A percentile compares a stretch with the other conserved stretches of the same genome.
Evolutionary conservation across 2,113 vertebrate genomes (phyloP).

Genomic region (Chaetura pelagica): DNA sequence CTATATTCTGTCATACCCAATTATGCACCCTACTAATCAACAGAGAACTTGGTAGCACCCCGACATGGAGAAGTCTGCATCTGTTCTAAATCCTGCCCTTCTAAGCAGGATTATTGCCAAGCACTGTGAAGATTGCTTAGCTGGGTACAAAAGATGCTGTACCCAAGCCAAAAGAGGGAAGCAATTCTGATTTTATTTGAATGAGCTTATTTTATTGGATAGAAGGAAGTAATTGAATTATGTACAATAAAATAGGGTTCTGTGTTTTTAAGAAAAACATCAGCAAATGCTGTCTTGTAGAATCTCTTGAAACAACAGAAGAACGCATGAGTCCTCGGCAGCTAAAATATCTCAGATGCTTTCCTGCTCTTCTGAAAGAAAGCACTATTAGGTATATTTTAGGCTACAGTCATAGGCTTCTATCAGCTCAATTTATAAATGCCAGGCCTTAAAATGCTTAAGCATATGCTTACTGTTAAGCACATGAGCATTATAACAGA

Average conservation of each 20-base stretch:
- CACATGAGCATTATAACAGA: neutral
- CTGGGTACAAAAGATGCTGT: conserved; percentile 79
- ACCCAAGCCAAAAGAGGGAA: conserved; percentile 55
- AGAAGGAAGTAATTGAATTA: conserved; percentile 61
- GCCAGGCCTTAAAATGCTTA: conserved; percentile 40
- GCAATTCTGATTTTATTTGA: conserved; percentile 56
- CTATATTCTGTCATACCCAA: conserved; percentile 71
- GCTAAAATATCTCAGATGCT: neutral
- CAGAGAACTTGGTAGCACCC: conserved; percentile 65
- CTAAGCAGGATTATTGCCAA: conserved; percentile 70
- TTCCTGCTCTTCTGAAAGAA: neutral
- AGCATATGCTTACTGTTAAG: conserved; percentile 37
- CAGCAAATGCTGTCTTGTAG: neutral
- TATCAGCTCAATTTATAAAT: conserved; percentile 42
- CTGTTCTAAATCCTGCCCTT: conserved; percentile 76
- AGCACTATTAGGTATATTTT: neutral
- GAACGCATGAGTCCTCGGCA: neutral
- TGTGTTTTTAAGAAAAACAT: conserved; percentile 38
- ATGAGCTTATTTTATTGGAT: conserved; percentile 44
- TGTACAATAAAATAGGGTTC: conserved; percentile 38
- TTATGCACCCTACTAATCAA: conserved; percentile 77
- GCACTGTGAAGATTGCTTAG: conserved; percentile 73
- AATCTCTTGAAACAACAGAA: neutral
- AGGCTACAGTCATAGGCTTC: neutral
- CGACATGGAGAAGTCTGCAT: conserved; percentile 65